Conservation (phyloP, 1,140 invertebrate species). For the Oryctes rhinoceros region DNA sequence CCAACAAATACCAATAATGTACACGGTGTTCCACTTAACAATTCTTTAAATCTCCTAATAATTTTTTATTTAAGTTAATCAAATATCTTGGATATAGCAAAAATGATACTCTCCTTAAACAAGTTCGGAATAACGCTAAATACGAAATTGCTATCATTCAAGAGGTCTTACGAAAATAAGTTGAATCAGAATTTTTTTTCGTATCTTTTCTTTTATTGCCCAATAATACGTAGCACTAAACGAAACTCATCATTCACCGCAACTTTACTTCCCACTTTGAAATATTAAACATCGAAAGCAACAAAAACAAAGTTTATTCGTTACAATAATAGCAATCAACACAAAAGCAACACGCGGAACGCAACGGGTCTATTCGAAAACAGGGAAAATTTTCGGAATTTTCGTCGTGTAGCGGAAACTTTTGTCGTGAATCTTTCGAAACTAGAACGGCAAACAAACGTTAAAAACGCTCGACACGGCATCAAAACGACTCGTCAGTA, state of each 20-base stretch:
- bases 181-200: no score
- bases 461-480: conserved; percentile 17
- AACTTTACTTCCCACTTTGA: neutral
- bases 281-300: neutral
- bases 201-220: no score
- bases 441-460: neutral
- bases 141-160: no score
- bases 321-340: conserved; percentile 9
- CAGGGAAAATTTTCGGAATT: conserved; percentile 6
- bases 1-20: no score
- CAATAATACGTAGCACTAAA: no score
- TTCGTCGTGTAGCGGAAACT: neutral
- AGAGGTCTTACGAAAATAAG: no score
- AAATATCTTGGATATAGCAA: no score
- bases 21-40: no score
- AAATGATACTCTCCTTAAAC: no score
- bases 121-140: no score
- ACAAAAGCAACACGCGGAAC: neutral
- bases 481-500: neutral
- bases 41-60: no score
- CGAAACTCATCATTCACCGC: neutral
- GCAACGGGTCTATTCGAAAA: neutral
- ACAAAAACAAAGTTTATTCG: neutral
- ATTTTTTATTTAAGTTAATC: no score
- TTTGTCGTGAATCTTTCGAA: neutral